These are phyloP conservation scores for Trematomus bernacchii DNA, from an alignment of 2,797 vertebrate genomes.

Conservation along the genomic window DNA sequence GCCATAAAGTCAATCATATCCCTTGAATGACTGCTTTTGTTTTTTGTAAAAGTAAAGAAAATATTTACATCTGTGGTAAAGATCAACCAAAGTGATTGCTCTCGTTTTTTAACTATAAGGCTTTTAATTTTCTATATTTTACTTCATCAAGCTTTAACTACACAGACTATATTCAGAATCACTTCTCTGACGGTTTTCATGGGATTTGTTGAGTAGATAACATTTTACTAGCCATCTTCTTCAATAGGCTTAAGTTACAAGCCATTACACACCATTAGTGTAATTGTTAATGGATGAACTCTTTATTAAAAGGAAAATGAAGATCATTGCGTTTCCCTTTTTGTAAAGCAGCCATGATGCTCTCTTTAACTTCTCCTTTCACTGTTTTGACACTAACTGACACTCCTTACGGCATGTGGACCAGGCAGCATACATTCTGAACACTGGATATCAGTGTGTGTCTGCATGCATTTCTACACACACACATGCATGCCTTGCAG, in stretches of 20 bases:
- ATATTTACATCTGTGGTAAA: neutral
- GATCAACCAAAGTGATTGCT: neutral
- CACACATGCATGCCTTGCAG: constrained; percentile 54
- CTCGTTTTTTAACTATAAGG: neutral
- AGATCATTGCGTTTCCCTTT: constrained; percentile 12
- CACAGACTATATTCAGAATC: neutral
- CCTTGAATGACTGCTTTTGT: neutral
- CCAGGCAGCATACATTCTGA: constrained; percentile 2
- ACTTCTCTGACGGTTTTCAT: neutral
- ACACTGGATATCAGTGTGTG: constrained; percentile 21
- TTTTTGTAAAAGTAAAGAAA: neutral
- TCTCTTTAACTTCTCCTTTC: constrained; percentile 17
- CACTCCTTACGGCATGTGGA: constrained; percentile 56
- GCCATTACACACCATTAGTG: neutral
- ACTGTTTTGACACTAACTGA: constrained; percentile 35
- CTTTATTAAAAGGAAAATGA: neutral
- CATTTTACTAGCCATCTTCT: neutral
- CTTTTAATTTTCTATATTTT: constrained; percentile 5
- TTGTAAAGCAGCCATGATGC: constrained; percentile 37
- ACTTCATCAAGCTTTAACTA: neutral
- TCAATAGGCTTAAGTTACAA: neutral
- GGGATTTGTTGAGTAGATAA: constrained; percentile 4
- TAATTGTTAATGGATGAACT: neutral
- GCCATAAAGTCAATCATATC: neutral
- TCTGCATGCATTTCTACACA: constrained; percentile 47